phyloP scores from a whole-genome alignment of 2,888 invertebrate genomes.

The Trichopria drosophilae region DNA sequence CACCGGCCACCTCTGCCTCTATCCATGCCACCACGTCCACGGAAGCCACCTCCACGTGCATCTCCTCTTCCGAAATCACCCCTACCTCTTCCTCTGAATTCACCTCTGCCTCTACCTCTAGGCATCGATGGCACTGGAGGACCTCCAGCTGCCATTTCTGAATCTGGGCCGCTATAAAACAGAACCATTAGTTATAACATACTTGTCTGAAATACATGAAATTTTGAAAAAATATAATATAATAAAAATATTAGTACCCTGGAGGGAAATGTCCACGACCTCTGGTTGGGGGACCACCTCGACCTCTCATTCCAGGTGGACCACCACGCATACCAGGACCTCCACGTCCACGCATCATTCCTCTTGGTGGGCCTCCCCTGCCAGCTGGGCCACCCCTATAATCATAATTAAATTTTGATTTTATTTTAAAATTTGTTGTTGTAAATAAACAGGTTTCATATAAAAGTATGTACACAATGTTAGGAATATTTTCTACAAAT shows the following conservation, averaged over 20 bases:
- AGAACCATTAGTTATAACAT: not conserved
- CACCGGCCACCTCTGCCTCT: constrained; percentile 56
- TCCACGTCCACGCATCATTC: constrained; percentile 54
- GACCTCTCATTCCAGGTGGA: constrained; percentile 52
- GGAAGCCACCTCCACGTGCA: constrained; percentile 52
- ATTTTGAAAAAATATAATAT: too few relatives aligned
- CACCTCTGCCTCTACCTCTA: constrained; percentile 48
- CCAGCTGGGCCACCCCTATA: constrained; percentile 50
- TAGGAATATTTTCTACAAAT: too few relatives aligned
- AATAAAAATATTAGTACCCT: too few relatives aligned
- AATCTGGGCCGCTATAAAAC: constrained; percentile 48
- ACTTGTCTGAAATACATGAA: not conserved
- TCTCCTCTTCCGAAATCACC: constrained; percentile 57
- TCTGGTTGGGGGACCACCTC: constrained; percentile 53
- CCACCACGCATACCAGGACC: constrained; percentile 55
- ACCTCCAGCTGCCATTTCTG: constrained; percentile 47
- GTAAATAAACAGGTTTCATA: too few relatives aligned
- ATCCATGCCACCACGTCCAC: constrained; percentile 49
- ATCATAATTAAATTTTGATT: too few relatives aligned
- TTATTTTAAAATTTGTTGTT: too few relatives aligned
- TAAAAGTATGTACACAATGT: too few relatives aligned
- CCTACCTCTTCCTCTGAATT: constrained; percentile 49
- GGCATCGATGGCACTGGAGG: constrained; percentile 52
- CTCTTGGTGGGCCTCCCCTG: too few relatives aligned
- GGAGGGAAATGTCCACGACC: constrained; percentile 54